A percentile compares a stretch with the other conserved stretches of the same genome.
Conservation (phyloP, 2,113 vertebrate species). For the Etheostoma cragini region DNA sequence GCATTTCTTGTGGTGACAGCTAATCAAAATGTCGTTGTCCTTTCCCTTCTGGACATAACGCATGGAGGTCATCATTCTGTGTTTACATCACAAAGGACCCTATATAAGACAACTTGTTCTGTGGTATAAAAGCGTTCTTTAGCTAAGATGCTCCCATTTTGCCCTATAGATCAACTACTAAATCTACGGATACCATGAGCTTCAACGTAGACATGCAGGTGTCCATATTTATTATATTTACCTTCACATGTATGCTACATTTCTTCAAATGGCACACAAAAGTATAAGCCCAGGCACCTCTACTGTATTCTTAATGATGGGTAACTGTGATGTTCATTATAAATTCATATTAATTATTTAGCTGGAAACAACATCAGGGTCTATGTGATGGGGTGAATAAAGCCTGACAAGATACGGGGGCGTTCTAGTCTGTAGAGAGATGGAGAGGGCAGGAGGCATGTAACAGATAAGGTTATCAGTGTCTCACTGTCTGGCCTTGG, state of each 20-base stretch:
- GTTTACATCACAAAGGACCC: constrained; percentile 6
- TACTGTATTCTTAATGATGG: neutral
- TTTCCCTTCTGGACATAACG: neutral
- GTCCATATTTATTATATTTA: neutral
- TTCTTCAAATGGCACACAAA: neutral
- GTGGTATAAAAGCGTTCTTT: neutral
- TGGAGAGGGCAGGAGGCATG: neutral
- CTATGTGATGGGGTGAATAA: neutral
- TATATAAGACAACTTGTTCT: neutral
- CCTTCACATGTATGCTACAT: neutral
- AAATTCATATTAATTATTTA: neutral
- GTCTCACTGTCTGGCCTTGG: constrained; percentile 51
- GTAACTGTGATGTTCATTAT: too few relatives aligned
- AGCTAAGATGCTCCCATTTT: neutral
- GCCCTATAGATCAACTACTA: too few relatives aligned
- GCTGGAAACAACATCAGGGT: neutral
- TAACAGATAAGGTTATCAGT: constrained; percentile 60
- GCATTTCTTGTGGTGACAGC: neutral
- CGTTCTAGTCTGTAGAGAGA: neutral
- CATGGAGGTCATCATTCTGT: neutral
- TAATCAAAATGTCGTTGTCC: neutral
- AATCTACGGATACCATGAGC: neutral
- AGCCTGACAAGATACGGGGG: neutral
- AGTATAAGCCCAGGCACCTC: neutral
- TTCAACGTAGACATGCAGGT: neutral